These are phyloP conservation scores for Trichomalopsis sarcophagae DNA, from an alignment of 1,140 invertebrate genomes.

Conservation along the genomic window DNA sequence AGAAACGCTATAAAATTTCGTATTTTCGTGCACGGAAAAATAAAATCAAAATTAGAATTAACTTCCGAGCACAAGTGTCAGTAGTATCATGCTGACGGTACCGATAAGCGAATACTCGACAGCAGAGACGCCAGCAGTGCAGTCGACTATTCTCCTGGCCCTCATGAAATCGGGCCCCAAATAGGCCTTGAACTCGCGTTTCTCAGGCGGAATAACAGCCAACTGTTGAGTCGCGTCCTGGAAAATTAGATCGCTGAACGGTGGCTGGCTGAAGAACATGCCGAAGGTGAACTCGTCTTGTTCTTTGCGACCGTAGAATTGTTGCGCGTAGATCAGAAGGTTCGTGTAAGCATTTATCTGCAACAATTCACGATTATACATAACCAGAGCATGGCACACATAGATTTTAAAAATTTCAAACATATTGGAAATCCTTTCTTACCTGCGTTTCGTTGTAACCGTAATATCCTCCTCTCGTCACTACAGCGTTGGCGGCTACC, in stretches of 20 bases:
- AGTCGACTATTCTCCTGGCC: conserved; percentile 86
- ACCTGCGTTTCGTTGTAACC: conserved; percentile 84
- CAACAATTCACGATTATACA: background rate
- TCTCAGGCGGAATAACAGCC: conserved; percentile 79
- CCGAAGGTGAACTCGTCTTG: conserved; percentile 92
- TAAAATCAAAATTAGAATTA: conserved; percentile 49
- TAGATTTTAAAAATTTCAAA: background rate
- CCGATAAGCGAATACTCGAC: conserved; percentile 61
- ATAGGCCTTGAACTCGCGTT: conserved; percentile 82
- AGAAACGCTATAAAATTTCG: no score
- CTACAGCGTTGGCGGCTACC: conserved; percentile 93
- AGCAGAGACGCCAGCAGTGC: conserved; percentile 77
- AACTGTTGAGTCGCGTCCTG: conserved; percentile 93
- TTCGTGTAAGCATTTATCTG: conserved; percentile 88
- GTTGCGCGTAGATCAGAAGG: conserved; percentile 92
- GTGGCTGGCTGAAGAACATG: conserved; percentile 89
- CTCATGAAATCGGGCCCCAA: conserved; percentile 85
- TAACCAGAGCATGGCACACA: background rate
- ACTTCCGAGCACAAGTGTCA: conserved; percentile 58
- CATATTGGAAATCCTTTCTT: background rate
- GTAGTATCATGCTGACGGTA: conserved; percentile 56
- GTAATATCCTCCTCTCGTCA: conserved; percentile 84
- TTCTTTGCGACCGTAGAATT: conserved; percentile 90
- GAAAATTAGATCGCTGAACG: conserved; percentile 92
- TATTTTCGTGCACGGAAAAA: background rate